phyloP scores from a whole-genome alignment of 2,797 vertebrate genomes.

The Micromesistius poutassou region DNA sequence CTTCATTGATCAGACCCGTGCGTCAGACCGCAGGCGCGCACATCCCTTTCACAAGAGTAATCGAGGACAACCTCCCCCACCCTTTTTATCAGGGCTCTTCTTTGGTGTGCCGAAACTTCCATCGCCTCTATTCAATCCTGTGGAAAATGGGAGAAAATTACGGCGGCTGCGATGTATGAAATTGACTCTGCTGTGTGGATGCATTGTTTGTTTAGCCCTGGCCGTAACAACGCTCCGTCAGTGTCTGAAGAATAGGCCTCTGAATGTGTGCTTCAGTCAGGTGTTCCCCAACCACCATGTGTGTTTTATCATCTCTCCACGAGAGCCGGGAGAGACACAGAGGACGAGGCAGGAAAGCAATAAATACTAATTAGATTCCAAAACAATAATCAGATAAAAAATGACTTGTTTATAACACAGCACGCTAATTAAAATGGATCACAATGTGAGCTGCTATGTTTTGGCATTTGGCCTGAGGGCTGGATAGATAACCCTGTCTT shows the following conservation, averaged over 20 bases:
- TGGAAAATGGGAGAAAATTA: slow-evolving; percentile 59
- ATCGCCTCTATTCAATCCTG: background rate
- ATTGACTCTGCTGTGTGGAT: slow-evolving; percentile 68
- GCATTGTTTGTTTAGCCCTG: slow-evolving; percentile 67
- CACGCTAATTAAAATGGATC: background rate
- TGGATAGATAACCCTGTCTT: too few species aligned
- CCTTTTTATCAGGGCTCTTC: background rate
- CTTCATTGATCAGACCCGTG: too few species aligned
- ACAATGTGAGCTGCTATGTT: background rate
- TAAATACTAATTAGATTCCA: background rate
- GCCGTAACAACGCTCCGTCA: background rate
- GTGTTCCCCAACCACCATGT: background rate
- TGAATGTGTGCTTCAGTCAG: background rate
- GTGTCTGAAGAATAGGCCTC: background rate
- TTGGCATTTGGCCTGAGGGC: too few species aligned
- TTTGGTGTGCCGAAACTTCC: background rate
- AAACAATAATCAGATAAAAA: background rate
- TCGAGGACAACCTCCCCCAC: background rate
- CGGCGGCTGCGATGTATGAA: slow-evolving; percentile 69
- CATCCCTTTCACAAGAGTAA: too few species aligned
- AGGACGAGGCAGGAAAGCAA: background rate
- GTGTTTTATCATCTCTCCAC: background rate
- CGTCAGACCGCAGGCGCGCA: too few species aligned
- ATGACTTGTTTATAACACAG: background rate
- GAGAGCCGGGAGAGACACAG: background rate